phyloP scores from a whole-genome alignment of 2,797 vertebrate genomes.

The Mycteria americana region DNA sequence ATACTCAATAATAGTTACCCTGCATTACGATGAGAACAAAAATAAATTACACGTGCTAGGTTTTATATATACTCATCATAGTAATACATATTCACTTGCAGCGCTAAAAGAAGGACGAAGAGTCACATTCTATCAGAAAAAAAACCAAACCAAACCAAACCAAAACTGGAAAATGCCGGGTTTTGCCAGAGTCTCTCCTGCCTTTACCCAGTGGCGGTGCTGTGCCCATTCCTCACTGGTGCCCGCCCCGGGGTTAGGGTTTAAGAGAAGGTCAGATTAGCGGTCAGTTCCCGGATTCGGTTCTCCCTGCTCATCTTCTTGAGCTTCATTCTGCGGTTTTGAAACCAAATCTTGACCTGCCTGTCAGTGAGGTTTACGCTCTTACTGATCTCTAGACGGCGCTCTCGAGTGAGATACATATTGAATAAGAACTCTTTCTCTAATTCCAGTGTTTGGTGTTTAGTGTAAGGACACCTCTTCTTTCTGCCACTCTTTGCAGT shows the following conservation, averaged over 20 bases:
- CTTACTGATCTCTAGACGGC: conserved; percentile 99
- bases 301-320: conserved; percentile 99
- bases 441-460: conserved; percentile 99
- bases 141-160: background rate
- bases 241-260: conserved; percentile 65
- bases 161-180: conserved; percentile 72
- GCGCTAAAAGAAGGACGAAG: conserved; percentile 81
- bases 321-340: conserved; percentile 99
- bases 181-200: conserved; percentile 75
- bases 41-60: conserved; percentile 85
- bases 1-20: conserved; percentile 81
- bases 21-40: conserved; percentile 83
- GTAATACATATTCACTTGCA: conserved; percentile 84
- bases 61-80: conserved; percentile 75
- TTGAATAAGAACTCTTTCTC: conserved; percentile 99
- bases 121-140: conserved; percentile 82
- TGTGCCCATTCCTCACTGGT: conserved; percentile 68
- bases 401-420: conserved; percentile 99
- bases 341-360: conserved; percentile 99
- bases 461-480: conserved; percentile 99
- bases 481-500: conserved; percentile 98
- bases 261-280: conserved; percentile 99
- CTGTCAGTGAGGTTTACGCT: conserved; percentile 99
- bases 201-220: conserved; percentile 73
- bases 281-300: conserved; percentile 98